Evolutionary conservation across 2,797 vertebrate genomes (phyloP).

Genomic region (Simalia tracyae): DNA sequence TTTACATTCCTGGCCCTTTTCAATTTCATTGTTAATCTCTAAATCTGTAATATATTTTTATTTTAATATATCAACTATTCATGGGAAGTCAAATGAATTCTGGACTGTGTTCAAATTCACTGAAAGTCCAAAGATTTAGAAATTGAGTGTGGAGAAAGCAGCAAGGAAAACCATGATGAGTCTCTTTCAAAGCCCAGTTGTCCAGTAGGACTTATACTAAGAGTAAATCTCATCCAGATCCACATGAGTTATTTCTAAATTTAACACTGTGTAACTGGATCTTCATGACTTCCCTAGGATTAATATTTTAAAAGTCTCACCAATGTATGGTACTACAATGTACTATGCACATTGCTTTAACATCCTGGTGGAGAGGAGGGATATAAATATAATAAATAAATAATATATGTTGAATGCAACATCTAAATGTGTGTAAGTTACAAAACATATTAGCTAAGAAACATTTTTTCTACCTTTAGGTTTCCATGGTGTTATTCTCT

Average conservation of each 20-base stretch:
- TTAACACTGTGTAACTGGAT: background rate
- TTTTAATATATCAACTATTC: slow-evolving; percentile 66
- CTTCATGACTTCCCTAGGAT: slow-evolving; percentile 14
- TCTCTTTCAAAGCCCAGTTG: background rate
- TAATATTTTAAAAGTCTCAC: background rate
- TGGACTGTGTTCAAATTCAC: slow-evolving; percentile 26
- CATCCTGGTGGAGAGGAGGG: background rate
- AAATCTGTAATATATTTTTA: slow-evolving; percentile 54
- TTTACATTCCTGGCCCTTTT: slow-evolving; percentile 70
- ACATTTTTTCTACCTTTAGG: background rate
- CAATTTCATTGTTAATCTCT: slow-evolving; percentile 68
- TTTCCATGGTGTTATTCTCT: background rate
- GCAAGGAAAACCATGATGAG: background rate
- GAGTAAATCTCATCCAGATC: background rate
- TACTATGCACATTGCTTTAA: background rate
- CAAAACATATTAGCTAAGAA: background rate
- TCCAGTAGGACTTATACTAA: background rate
- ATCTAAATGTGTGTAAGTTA: background rate
- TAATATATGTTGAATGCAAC: background rate
- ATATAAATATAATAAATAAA: background rate
- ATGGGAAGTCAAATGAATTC: slow-evolving; percentile 14
- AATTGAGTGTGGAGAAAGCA: background rate
- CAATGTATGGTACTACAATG: background rate
- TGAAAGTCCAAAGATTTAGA: slow-evolving; percentile 26
- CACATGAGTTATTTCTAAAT: background rate